phyloP scores from a whole-genome alignment of 2,113 vertebrate genomes.

The Sciurus niger region DNA sequence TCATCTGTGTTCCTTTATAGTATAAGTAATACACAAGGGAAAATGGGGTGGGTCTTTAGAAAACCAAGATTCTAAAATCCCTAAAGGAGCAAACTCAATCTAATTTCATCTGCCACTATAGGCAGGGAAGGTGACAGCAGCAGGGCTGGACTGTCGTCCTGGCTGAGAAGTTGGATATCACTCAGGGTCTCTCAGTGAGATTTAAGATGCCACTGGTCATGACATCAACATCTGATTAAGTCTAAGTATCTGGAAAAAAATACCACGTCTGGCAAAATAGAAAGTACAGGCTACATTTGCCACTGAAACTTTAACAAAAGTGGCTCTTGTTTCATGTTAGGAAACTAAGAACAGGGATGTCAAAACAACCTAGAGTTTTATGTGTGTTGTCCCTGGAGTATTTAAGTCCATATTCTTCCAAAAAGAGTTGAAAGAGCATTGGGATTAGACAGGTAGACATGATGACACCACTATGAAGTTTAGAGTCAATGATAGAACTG shows the following conservation, averaged over 20 bases:
- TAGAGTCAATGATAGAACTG: neutral
- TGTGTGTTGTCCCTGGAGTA: neutral
- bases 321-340: neutral
- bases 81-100: neutral
- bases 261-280: neutral
- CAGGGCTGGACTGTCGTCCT: neutral
- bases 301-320: neutral
- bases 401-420: neutral
- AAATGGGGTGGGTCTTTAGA: neutral
- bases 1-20: neutral
- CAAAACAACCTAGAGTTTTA: neutral
- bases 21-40: neutral
- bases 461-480: neutral
- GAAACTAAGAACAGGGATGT: neutral
- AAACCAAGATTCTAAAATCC: neutral
- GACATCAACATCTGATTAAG: fast-evolving
- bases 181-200: neutral
- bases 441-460: neutral
- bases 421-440: neutral
- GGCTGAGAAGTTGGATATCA: neutral
- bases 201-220: neutral
- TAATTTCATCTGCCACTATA: neutral
- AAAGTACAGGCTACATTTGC: neutral
- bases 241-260: neutral
- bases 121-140: neutral